Conservation (phyloP, 1,140 invertebrate species). For the Alviniconcha marisindica region DNA sequence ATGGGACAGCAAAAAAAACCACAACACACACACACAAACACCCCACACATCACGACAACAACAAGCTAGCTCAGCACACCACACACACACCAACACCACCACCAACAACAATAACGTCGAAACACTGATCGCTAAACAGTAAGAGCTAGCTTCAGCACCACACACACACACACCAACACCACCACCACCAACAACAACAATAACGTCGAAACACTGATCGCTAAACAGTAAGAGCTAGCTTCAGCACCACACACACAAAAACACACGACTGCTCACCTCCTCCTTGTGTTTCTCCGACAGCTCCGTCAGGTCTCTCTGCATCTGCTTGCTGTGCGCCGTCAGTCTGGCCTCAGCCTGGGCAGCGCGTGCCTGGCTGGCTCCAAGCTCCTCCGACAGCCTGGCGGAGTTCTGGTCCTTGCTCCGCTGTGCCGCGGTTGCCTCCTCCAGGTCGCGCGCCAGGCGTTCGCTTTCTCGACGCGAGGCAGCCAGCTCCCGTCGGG, state of each 20-base stretch:
- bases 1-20: neutral
- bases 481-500: constrained; percentile 59
- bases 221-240: too few species aligned
- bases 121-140: too few species aligned
- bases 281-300: constrained; percentile 47
- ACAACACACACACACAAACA: too few species aligned
- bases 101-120: too few species aligned
- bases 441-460: constrained; percentile 60
- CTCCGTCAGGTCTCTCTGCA: constrained; percentile 54
- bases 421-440: constrained; percentile 50
- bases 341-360: constrained; percentile 54
- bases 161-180: neutral
- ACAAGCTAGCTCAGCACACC: too few species aligned
- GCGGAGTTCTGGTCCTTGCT: constrained; percentile 58
- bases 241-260: neutral
- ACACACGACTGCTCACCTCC: constrained; percentile 46
- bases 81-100: too few species aligned
- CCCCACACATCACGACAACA: too few species aligned
- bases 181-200: too few species aligned
- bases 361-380: constrained; percentile 56
- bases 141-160: too few species aligned
- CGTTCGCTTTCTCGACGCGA: constrained; percentile 60
- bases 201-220: too few species aligned
- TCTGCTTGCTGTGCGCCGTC: constrained; percentile 49
- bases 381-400: constrained; percentile 61